Base-by-base conservation (phyloP, 1,140 invertebrate species). In the Protaetia brevitarsis region DNA sequence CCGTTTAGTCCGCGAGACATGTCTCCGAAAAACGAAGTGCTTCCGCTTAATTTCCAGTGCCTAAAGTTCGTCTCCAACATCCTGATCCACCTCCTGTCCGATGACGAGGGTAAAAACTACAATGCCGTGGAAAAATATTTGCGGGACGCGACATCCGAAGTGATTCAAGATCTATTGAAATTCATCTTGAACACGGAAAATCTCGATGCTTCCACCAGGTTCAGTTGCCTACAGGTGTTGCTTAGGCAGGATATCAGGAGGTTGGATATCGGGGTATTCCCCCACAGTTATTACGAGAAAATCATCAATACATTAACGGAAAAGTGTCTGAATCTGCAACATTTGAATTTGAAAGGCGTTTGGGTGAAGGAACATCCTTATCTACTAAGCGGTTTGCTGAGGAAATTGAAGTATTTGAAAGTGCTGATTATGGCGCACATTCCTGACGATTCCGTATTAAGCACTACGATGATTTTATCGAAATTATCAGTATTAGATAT, bases 331-430 rank as follows among this genome's bases (percentile, higher is more conserved):
- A 81, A 85, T 31, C 51, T 88, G 68, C 82, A 84, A 51, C 81
- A 85, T 26, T 77, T 88, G 19, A 86, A 88, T 79, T 78, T 88
- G 63, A 87, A 88, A 81, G 86, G 87, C 21, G 83, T 89, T 31
- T 87, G 87, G 87, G 84, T 87, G 21, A 83, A 85, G 76, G 86
- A 88, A 60, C 83, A 85, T 67, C 81, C 87, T 68, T 74, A 81
- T 56, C 78, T 86, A n/a, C 80, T 88, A 76, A 85, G 83, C 65
- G 78, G 84, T 2, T 76, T 87, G 27, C 80, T 88, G 2, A 78
- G 81, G 62, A 83, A 83, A 31, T 78, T 86, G 63, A 79, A 75
- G 21, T 77, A 84, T 68, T 75, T 88, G 56, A 83, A 83, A 16
- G 82, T 81, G 57, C 72, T 88, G 0, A 83, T 84, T 72, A 87